Conservation (phyloP, 2,888 invertebrate species). For the Nemapogon koenigi region DNA sequence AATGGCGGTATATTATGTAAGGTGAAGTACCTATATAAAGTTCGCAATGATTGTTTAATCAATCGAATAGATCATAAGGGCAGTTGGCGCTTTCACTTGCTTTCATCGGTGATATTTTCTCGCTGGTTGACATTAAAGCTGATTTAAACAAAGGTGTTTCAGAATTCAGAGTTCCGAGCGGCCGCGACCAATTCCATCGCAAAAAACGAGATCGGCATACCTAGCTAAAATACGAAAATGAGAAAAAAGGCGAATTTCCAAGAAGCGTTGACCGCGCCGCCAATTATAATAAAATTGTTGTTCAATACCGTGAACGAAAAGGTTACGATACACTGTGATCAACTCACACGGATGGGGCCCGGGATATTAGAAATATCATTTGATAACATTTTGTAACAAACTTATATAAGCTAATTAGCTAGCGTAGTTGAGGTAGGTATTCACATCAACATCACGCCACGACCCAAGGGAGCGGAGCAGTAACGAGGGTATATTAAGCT, state of each 20-base stretch:
- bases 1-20: no score
- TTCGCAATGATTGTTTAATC: slow-evolving; percentile 8
- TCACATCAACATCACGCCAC: no score
- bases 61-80: slow-evolving; percentile 23
- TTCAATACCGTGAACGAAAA: slow-evolving; percentile 35
- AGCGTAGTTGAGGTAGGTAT: no score
- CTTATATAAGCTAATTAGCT: no score
- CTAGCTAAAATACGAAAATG: slow-evolving; percentile 25
- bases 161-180: neutral
- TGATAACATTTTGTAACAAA: no score
- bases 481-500: no score
- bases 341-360: no score
- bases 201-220: slow-evolving; percentile 53
- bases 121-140: slow-evolving; percentile 30
- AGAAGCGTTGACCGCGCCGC: slow-evolving; percentile 53
- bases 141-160: slow-evolving; percentile 36
- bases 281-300: slow-evolving; percentile 59
- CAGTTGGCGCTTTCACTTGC: slow-evolving; percentile 35
- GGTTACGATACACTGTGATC: no score
- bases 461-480: no score
- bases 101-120: slow-evolving; percentile 29
- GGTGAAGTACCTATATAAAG: no score
- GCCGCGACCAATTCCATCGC: slow-evolving; percentile 31
- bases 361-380: no score
- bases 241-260: slow-evolving; percentile 30